Base-by-base conservation (phyloP, 2,888 invertebrate species). In the Gonocerus acuteangulatus region DNA sequence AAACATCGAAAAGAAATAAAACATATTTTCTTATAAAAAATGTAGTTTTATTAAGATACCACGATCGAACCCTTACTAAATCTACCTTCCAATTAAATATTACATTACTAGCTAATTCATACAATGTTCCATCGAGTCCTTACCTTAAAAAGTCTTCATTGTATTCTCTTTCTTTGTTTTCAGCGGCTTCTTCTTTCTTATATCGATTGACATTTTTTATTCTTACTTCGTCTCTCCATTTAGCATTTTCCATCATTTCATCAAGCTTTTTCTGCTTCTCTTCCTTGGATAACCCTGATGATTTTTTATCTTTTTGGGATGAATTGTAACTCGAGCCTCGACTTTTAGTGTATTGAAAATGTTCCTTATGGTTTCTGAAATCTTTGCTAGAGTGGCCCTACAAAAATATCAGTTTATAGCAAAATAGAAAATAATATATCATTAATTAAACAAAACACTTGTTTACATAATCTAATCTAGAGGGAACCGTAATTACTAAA, bases 201-300 rank as follows among this genome's bases (percentile, higher is more conserved):
- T 68, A 66, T 27, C 62, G 59, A 39, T 51, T 62, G 1, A 67
- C 64, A 60, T 68, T 68, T 22, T 61, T 62, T 9, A 63, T 64
- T 15, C 68, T 62, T 9, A 65, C 60, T 16, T 68, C 66, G 34
- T 69, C 68, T 56, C 69, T 62, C 64, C 67, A 65, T 49, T 67
- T 62, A n/a, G 67, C 69, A 66, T 69, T 66, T 2, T 60, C 48
- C 65, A 68, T 65, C 69, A 69, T 69, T 62, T 69, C 69, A 36
- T 64, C 64, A 48, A 68, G 60, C 47, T 56, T 61, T 44, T 47
- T 60, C 16, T 68, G 67, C 51, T 66, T 68, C 60, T 69, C 69
- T 57, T 67, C 62, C 42, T 68, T 68, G n/a, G 68, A 64, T 13
- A 69, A 36, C 48, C 23, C 22, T 39, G 13, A 9, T 3, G 39